Conservation (phyloP, 2,797 vertebrate species). For the Stomatorhinus walkeri region DNA sequence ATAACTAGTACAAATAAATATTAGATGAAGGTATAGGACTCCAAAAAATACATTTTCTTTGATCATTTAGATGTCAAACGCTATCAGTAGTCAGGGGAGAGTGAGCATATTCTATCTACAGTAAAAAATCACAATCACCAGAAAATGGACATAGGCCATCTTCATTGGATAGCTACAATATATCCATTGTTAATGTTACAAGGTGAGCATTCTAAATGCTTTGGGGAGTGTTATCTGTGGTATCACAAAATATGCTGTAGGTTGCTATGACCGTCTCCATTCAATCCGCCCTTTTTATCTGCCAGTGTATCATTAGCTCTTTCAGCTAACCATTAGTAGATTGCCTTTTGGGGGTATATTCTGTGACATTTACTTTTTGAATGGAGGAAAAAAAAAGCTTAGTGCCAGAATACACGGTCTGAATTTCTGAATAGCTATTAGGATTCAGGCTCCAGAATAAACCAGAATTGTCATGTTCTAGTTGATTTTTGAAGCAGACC, state of each 20-base stretch:
- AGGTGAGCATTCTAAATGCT: neutral
- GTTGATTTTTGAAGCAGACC: neutral
- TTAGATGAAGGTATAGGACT: neutral
- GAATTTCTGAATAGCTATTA: neutral
- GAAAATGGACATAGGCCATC: neutral
- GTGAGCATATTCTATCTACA: neutral
- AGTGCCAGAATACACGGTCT: neutral
- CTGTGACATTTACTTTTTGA: constrained; percentile 3
- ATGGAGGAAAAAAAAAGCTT: neutral
- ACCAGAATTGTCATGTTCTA: neutral
- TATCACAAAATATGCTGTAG: neutral
- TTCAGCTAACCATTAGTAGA: neutral
- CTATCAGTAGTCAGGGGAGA: neutral
- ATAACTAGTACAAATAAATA: neutral
- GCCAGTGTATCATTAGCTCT: neutral
- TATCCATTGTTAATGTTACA: neutral
- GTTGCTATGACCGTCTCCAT: neutral
- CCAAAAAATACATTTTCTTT: neutral
- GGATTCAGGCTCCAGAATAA: neutral
- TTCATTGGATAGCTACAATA: neutral
- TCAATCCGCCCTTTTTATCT: neutral
- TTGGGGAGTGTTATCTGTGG: neutral
- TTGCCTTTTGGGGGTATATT: neutral
- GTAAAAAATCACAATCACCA: neutral
- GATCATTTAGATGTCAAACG: neutral